Percentiles rank a stretch among this genome's conserved stretches.
Evolutionary conservation across 2,888 invertebrate genomes (phyloP).

Genomic region (Panopea generosa): DNA sequence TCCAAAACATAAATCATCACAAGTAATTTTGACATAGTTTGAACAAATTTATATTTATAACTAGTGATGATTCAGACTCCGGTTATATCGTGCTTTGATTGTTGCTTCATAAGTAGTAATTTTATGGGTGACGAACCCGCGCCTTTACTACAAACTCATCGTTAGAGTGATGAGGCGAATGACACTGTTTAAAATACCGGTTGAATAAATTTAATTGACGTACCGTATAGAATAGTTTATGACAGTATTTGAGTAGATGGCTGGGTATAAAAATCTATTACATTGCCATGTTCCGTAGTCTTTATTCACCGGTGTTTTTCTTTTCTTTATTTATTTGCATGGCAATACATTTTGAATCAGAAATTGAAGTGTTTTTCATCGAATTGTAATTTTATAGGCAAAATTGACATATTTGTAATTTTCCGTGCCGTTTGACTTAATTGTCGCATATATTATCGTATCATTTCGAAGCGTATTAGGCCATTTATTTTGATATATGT

Average conservation of each 20-base stretch:
- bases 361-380: neutral
- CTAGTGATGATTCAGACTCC: too few relatives aligned
- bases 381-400: slow-evolving; percentile 21
- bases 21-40: too few relatives aligned
- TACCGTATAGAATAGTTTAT: too few relatives aligned
- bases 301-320: too few relatives aligned
- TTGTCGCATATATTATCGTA: slow-evolving; percentile 13
- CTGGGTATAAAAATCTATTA: too few relatives aligned
- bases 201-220: too few relatives aligned
- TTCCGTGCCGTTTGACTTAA: slow-evolving; percentile 28
- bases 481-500: slow-evolving; percentile 45
- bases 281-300: too few relatives aligned
- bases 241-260: too few relatives aligned
- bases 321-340: slow-evolving; percentile 10
- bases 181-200: too few relatives aligned
- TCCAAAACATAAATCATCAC: too few relatives aligned
- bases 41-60: too few relatives aligned
- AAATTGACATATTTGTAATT: slow-evolving; percentile 46
- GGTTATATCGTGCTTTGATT: neutral
- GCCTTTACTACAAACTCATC: slow-evolving; percentile 7
- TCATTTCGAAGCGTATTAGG: neutral
- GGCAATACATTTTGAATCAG: slow-evolving; percentile 29
- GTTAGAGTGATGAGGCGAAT: too few relatives aligned
- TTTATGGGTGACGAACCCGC: slow-evolving; percentile 20
- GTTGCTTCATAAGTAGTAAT: slow-evolving; percentile 19